A percentile compares a stretch with the other conserved stretches of the same genome.
Evolutionary conservation across 2,797 vertebrate species (phyloP).

Genomic region (Cyprinella venusta): DNA sequence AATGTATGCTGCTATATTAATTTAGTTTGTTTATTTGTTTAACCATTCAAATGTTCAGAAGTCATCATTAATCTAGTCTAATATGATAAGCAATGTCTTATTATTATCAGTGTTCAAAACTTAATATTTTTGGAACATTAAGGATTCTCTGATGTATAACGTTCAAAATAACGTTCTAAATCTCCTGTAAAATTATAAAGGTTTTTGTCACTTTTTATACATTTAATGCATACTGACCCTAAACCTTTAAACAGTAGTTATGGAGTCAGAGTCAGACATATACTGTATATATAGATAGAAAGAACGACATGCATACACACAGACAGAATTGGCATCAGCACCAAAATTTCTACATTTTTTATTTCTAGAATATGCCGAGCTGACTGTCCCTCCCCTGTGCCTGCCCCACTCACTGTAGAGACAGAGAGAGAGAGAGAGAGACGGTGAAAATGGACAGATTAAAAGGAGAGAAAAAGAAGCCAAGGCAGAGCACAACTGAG

Average conservation of each 20-base stretch:
- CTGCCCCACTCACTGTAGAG: slow-evolving; percentile 1
- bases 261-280: not conserved
- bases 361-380: slow-evolving; percentile 13
- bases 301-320: not conserved
- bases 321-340: not conserved
- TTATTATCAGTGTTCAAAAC: not conserved
- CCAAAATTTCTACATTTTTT: not conserved
- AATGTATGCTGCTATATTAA: not conserved
- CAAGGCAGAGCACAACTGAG: slow-evolving; percentile 44
- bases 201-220: not conserved
- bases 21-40: not conserved
- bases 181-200: not conserved
- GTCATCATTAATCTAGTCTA: no score
- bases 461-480: slow-evolving; percentile 36
- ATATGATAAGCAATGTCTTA: not conserved
- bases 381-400: not conserved
- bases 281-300: no score
- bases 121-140: not conserved
- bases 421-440: slow-evolving; percentile 15
- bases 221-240: not conserved
- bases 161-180: not conserved
- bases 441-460: slow-evolving; percentile 37
- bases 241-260: not conserved
- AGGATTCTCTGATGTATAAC: not conserved
- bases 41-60: no score